Evolutionary conservation across 2,888 invertebrate species (phyloP).

Genomic region (Craniophora ligustri): DNA sequence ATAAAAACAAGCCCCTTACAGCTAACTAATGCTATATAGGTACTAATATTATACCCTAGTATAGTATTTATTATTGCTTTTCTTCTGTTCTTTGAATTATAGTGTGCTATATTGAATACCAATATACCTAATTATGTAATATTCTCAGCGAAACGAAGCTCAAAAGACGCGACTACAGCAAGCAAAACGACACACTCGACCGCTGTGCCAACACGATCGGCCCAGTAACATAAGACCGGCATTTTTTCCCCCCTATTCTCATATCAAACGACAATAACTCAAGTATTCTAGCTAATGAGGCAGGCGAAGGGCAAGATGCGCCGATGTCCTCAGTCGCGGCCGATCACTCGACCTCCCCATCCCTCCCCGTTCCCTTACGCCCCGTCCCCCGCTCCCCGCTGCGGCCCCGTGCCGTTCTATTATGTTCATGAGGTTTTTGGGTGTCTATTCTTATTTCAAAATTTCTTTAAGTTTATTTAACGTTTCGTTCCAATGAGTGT

Average conservation of each 20-base stretch:
- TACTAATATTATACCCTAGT: too few relatives aligned
- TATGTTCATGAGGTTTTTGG: slow-evolving; percentile 55
- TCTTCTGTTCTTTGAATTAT: too few relatives aligned
- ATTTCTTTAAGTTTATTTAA: slow-evolving; percentile 53
- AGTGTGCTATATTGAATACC: too few relatives aligned
- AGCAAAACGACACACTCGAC: slow-evolving; percentile 33
- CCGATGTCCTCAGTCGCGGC: slow-evolving; percentile 72
- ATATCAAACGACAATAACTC: slow-evolving; percentile 64
- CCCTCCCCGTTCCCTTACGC: slow-evolving; percentile 21
- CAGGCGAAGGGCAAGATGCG: slow-evolving; percentile 72
- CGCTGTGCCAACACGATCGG: slow-evolving; percentile 27
- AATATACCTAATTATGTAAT: too few relatives aligned
- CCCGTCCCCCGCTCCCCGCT: slow-evolving; percentile 31
- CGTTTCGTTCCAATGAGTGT: too few relatives aligned
- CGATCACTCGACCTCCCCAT: slow-evolving; percentile 73
- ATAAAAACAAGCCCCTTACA: too few relatives aligned
- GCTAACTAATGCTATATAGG: too few relatives aligned
- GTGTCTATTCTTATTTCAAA: slow-evolving; percentile 57
- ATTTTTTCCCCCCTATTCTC: slow-evolving; percentile 45
- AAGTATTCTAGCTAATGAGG: slow-evolving; percentile 72
- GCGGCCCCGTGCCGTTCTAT: slow-evolving; percentile 50
- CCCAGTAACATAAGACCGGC: slow-evolving; percentile 40
- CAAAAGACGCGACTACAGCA: slow-evolving; percentile 7
- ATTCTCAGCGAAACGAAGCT: too few relatives aligned
- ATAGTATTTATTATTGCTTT: too few relatives aligned